A percentile compares a stretch with the other conserved stretches of the same genome.
Conservation (phyloP, 1,140 invertebrate genomes). For the Alviniconcha marisindica region DNA sequence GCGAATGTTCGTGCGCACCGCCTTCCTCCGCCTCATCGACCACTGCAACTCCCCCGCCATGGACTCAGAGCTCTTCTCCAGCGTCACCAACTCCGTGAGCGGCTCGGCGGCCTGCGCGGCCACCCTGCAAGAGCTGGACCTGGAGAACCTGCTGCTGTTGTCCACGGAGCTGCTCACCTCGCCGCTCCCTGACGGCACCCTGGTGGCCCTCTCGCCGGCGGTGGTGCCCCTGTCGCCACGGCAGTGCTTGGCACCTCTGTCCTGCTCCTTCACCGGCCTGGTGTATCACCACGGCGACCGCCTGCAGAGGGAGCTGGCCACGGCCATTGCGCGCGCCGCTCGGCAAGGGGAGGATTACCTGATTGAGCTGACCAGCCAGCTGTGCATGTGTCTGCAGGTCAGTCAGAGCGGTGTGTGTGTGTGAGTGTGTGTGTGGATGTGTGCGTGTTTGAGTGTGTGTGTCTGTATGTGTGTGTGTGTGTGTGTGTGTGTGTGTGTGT, state of each 20-base stretch:
- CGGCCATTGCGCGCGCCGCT: constrained; percentile 72
- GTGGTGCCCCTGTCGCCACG: constrained; percentile 40
- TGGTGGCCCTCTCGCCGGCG: constrained; percentile 35
- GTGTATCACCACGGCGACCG: constrained; percentile 69
- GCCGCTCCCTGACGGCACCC: constrained; percentile 58
- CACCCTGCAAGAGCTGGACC: constrained; percentile 70
- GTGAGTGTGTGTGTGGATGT: too few relatives aligned
- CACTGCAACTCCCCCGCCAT: constrained; percentile 74
- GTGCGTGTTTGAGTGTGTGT: too few relatives aligned
- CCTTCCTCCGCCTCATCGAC: constrained; percentile 71
- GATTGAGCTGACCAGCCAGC: constrained; percentile 73
- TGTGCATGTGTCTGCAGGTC: constrained; percentile 74
- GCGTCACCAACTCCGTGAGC: constrained; percentile 54
- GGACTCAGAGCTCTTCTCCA: constrained; percentile 64
- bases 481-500: too few relatives aligned
- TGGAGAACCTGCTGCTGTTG: constrained; percentile 75
- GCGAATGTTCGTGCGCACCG: constrained; percentile 71
- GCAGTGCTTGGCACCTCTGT: constrained; percentile 60
- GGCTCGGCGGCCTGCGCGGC: constrained; percentile 72
- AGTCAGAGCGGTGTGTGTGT: neutral
- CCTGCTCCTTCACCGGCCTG: constrained; percentile 65
- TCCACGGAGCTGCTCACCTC: constrained; percentile 71
- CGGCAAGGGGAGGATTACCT: constrained; percentile 75
- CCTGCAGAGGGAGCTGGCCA: constrained; percentile 69
- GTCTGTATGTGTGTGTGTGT: too few relatives aligned